Evolutionary conservation across 2,113 vertebrate genomes (phyloP).

Genomic region (Cavia porcellus): DNA sequence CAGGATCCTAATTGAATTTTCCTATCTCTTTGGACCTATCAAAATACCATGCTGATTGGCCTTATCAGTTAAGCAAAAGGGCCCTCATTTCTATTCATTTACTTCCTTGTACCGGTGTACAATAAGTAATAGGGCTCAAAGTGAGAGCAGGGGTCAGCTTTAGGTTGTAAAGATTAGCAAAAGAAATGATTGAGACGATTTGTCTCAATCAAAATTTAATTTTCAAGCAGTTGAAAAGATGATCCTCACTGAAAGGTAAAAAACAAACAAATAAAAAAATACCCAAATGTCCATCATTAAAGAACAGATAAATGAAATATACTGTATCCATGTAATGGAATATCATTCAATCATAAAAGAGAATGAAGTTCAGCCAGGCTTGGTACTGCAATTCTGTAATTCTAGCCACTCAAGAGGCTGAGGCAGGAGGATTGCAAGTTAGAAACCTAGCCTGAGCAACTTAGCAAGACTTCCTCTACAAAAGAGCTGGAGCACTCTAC

Average conservation of each 20-base stretch:
- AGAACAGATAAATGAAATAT: slow-evolving; percentile 37
- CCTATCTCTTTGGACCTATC: slow-evolving; percentile 33
- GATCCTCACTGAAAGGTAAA: background rate
- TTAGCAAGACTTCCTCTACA: background rate
- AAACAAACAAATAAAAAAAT: background rate
- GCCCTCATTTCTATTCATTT: slow-evolving; percentile 19
- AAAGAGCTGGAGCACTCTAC: background rate
- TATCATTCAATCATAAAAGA: background rate
- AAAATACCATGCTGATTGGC: slow-evolving; percentile 1
- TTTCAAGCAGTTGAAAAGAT: slow-evolving; percentile 49
- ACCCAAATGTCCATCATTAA: background rate
- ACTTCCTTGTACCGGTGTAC: background rate
- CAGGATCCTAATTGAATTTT: slow-evolving; percentile 48
- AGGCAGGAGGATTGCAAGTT: background rate
- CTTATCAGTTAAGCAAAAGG: slow-evolving; percentile 35
- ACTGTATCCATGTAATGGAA: background rate
- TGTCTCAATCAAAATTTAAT: background rate
- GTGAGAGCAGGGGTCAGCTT: background rate
- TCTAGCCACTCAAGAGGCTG: background rate
- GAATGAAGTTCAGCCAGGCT: background rate
- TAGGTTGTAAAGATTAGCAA: slow-evolving; percentile 57
- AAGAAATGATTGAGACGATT: slow-evolving; percentile 46
- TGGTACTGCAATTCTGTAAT: background rate
- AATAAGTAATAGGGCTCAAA: background rate
- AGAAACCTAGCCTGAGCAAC: background rate